Percentiles rank a stretch among this genome's conserved stretches.
These are phyloP conservation scores for Uropsilus gracilis DNA, from an alignment of 2,113 vertebrate genomes.

Conservation along the genomic window DNA sequence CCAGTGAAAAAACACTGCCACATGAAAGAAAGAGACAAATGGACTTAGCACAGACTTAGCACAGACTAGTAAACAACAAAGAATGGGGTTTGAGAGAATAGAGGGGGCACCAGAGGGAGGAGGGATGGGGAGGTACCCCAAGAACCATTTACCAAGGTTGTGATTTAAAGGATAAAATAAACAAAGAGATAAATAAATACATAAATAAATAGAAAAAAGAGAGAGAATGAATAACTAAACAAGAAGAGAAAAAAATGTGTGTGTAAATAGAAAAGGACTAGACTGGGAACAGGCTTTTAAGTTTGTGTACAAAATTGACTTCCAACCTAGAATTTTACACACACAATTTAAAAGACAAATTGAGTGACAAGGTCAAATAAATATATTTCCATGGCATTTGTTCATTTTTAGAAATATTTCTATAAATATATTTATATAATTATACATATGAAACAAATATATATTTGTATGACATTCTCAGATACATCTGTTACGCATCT, in stretches of 20 bases:
- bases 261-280: not conserved
- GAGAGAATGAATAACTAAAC: not conserved
- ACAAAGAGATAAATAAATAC: too few relatives aligned
- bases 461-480: slow-evolving; percentile 9
- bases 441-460: not conserved
- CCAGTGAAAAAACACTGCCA: too few relatives aligned
- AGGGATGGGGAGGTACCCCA: too few relatives aligned
- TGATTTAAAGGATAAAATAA: too few relatives aligned
- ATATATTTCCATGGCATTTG: not conserved
- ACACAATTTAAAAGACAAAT: slow-evolving; percentile 8
- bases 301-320: slow-evolving; percentile 28
- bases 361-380: not conserved
- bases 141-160: too few relatives aligned
- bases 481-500: not conserved
- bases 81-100: too few relatives aligned
- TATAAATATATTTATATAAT: not conserved
- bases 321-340: not conserved
- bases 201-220: too few relatives aligned
- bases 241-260: slow-evolving; percentile 28
- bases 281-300: not conserved
- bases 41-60: too few relatives aligned
- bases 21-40: too few relatives aligned
- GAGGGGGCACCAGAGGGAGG: too few relatives aligned
- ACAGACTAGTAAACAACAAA: too few relatives aligned
- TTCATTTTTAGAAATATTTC: not conserved